phyloP scores from a whole-genome alignment of 1,140 invertebrate species.

The Gryon sp. region DNA sequence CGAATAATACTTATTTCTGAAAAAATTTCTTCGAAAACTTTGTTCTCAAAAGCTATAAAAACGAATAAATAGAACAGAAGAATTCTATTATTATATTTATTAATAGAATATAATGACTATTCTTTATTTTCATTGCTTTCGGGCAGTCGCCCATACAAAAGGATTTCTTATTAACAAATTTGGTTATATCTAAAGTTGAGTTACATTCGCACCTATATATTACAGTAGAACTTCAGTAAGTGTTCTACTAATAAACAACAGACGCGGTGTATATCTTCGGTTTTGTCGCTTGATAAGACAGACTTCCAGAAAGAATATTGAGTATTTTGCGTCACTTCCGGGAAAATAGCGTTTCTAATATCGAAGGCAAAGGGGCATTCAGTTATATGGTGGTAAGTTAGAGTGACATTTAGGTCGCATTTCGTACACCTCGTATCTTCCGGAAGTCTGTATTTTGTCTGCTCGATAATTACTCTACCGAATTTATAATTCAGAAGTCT shows the following conservation, averaged over 20 bases:
- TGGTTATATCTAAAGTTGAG: too few relatives aligned
- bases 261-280: neutral
- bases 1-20: too few relatives aligned
- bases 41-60: too few relatives aligned
- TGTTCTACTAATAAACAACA: neutral
- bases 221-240: neutral
- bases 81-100: too few relatives aligned
- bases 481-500: neutral
- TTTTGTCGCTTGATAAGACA: neutral
- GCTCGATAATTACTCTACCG: neutral
- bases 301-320: neutral
- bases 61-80: too few relatives aligned
- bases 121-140: too few relatives aligned
- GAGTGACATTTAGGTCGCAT: neutral
- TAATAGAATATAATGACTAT: too few relatives aligned
- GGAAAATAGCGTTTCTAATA: neutral
- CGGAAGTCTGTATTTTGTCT: neutral
- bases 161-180: too few relatives aligned
- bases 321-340: too few relatives aligned
- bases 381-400: neutral
- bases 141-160: too few relatives aligned
- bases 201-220: too few relatives aligned
- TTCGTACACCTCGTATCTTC: neutral
- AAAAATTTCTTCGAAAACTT: too few relatives aligned
- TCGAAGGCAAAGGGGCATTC: neutral